A percentile compares a stretch with the other conserved stretches of the same genome.
phyloP scores from a whole-genome alignment of 1,140 invertebrate species.

The Cydia strobilella region DNA sequence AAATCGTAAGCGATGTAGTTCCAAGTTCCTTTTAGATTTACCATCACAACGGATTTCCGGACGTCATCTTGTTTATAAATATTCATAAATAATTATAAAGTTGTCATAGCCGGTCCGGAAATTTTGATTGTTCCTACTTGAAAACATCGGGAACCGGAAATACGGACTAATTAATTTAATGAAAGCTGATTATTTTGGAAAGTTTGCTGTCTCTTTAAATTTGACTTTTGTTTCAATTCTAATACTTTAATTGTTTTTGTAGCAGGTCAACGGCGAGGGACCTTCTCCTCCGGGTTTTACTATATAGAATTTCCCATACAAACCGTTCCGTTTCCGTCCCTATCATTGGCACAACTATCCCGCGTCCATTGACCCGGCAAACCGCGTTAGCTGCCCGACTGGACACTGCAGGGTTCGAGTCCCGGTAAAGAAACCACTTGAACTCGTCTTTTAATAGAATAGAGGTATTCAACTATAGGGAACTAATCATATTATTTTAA shows the following conservation, averaged over 20 bases:
- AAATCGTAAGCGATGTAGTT: too few species aligned
- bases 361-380: neutral
- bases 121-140: neutral
- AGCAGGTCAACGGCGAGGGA: too few species aligned
- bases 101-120: neutral
- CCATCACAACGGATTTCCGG: neutral
- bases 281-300: too few species aligned
- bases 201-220: neutral
- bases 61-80: neutral
- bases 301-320: neutral
- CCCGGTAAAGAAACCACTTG: neutral
- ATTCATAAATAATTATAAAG: conserved; percentile 12
- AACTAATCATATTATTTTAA: too few species aligned
- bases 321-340: neutral
- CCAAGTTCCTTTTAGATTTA: neutral
- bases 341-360: neutral
- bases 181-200: neutral
- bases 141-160: neutral
- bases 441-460: neutral
- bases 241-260: too few species aligned
- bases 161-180: neutral
- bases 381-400: neutral
- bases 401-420: neutral
- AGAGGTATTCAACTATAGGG: too few species aligned
- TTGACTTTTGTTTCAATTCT: too few species aligned